A percentile compares a stretch with the other conserved stretches of the same genome.
Conservation (phyloP, 2,113 vertebrate genomes). For the Aegypius monachus region DNA sequence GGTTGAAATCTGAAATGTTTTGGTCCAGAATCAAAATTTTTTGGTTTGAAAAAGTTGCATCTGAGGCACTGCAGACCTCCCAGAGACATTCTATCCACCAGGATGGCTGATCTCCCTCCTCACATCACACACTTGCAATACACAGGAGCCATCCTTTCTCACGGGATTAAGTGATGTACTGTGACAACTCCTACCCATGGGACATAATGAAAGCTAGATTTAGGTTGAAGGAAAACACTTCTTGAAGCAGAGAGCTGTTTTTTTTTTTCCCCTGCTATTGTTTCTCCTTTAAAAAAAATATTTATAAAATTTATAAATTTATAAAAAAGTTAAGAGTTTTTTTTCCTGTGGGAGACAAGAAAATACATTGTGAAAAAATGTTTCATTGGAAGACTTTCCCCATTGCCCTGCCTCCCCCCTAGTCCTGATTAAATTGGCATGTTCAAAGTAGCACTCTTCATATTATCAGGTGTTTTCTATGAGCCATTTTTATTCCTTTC, state of each 20-base stretch:
- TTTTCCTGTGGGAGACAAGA: neutral
- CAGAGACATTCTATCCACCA: neutral
- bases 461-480: neutral
- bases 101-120: neutral
- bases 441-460: neutral
- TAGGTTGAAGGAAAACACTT: neutral
- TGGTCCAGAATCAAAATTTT: neutral
- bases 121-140: neutral
- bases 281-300: neutral
- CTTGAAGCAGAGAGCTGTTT: neutral
- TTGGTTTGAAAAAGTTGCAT: neutral
- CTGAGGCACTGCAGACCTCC: neutral
- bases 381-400: neutral
- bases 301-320: too few species aligned
- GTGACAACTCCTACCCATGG: neutral
- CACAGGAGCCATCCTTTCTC: neutral
- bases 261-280: neutral
- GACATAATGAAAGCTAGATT: neutral
- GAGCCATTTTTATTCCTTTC: neutral
- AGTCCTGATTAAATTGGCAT: neutral
- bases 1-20: neutral
- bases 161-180: rapidly evolving
- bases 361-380: neutral
- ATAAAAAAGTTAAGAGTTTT: neutral
- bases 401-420: rapidly evolving